Evolutionary conservation across 2,888 invertebrate species (phyloP), one percentile per base, ranked within the genome.

Genomic region (Yponomeuta malinellus): DNA sequence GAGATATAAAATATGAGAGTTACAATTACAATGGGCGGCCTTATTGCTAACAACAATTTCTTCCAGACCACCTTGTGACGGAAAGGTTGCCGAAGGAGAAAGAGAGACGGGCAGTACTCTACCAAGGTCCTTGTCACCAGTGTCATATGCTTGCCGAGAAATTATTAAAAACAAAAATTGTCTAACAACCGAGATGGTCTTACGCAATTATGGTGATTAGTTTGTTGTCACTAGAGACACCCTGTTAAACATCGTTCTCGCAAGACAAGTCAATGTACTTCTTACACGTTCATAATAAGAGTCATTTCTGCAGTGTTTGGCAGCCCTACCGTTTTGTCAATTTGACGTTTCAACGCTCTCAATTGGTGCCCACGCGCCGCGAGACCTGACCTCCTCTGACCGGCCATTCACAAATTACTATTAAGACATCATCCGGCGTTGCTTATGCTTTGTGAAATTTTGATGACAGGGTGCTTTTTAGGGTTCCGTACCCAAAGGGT

Each of bases 401-500:
- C 80, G 77, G 77, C 81, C 80, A 84, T 86, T 87, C 82, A 77
- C 87, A 86, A 63, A 85, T 85, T 86, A 84, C 81, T 84, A 87
- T 88, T 86, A 86, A 88, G 86, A 83, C 86, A 86, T 87, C 87
- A 85, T 85, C 84, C 83, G 79, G 82, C 81, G 81, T 85, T 81
- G 72, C 72, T 74, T 43, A 43, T 71, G 71, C 70, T 71, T 73
- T 71, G 70, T 66, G 64, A 71, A 70, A 68, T 70, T 37, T 31
- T 71, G 63, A 48, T 48, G 63, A 67, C 31, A 68, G 59, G 52
- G 68, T 48, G 37, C 31, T 15, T 12, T 23, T 23, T 0, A 23
- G 23, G 23, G 23, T 23, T 23, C 23, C 23, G 23, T 23, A 23
- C 23, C 23, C 23, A 23, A 23, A 23, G 23, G 23, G 23, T 23